Base-by-base conservation (phyloP, 2,888 invertebrate genomes). In the Ctena decussata region DNA sequence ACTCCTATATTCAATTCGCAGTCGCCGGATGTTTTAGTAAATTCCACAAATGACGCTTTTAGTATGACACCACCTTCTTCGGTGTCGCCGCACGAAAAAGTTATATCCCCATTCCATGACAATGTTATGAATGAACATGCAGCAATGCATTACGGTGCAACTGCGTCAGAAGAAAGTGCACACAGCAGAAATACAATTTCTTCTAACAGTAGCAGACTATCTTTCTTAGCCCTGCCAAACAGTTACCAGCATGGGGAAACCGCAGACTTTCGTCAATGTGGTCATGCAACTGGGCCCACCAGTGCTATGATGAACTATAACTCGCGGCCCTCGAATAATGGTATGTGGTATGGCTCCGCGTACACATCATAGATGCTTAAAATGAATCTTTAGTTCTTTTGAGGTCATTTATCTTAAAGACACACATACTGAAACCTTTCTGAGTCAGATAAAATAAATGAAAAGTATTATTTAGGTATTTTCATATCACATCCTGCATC, bases 51-150 rank as follows among this genome's bases (percentile, higher is more conserved):
- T 35, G 94, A 96, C 87, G 93, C 96, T 94, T 98, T 98, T 95
- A 92, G 92, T 72, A 99, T 99, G 98, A 99, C 99, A 5, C 99
- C 99, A 77, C 99, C 99, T 76, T 98, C 98, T n/a, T 99, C 99
- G 3, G 99, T 99, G 0, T 99, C 99, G 6, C 99, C 99, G 0
- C 97, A 98, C 85, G 99, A 99, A 94, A 98, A 97, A 96, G 85
- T 93, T 49, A 83, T 35, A 65, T 65, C 91, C 12, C 87, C 93
- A 12, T 91, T 91, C 69, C 74, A 69, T 15, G 85, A 85, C 41
- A 44, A 30, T 44, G n/a, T 35, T 6, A 35, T 65, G 65, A 35
- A 5, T 18, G 65, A 65, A 3, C 65, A 65, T 21, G 65, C 18
- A 12, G 35, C 35, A 18, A 65, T 65, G 65, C 65, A 65, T 18